Base-by-base conservation (phyloP, 92 coral and sea anemone species). In the Phenganax marumi region DNA sequence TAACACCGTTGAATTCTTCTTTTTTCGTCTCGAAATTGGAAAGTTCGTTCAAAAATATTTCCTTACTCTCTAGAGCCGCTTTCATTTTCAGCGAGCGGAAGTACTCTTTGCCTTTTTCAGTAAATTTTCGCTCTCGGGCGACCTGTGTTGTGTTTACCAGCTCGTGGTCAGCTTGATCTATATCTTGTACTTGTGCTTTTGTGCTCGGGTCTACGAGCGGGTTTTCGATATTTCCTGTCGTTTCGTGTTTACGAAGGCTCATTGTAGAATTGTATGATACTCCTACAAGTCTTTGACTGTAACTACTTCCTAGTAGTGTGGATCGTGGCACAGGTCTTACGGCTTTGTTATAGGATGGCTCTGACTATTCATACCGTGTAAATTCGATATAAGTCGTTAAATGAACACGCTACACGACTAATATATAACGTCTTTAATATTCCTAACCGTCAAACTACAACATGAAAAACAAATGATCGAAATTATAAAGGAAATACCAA, bases 361-460 rank as follows among this genome's bases (percentile, higher is more conserved):
- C n/a, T n/a, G n/a, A n/a, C n/a, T 58, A 58, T 7, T 8, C 21
- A 13, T 8, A 58, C 13, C 21, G 60, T 58, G 2, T 58, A 13
- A 19, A 7, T 23, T 54, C 6, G 65, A 58, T 23, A 76, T 48
- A 13, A 49, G 60, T 26, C 54, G n/a, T n/a, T n/a, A n/a, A n/a
- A n/a, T n/a, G n/a, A n/a, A n/a, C n/a, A n/a, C n/a, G n/a, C n/a
- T n/a, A n/a, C n/a, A n/a, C n/a, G n/a, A n/a, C n/a, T n/a, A n/a
- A 75, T 16, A 19, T 75, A 48, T 43, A 75, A 52, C 25, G 43
- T 55, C 84, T 79, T 12, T 63, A 46, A 43, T 65, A 60, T 6
- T 68, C 85, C 51, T 52, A 81, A 68, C 85, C 85, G 85, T 81
- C 85, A 81, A 81, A 81, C 85, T 81, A 81, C 22, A 68, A 81